A percentile compares a stretch with the other conserved stretches of the same genome.
These are phyloP conservation scores for Macrotrachela quadricornifera DNA, from an alignment of 1,140 invertebrate species.

Conservation along the genomic window DNA sequence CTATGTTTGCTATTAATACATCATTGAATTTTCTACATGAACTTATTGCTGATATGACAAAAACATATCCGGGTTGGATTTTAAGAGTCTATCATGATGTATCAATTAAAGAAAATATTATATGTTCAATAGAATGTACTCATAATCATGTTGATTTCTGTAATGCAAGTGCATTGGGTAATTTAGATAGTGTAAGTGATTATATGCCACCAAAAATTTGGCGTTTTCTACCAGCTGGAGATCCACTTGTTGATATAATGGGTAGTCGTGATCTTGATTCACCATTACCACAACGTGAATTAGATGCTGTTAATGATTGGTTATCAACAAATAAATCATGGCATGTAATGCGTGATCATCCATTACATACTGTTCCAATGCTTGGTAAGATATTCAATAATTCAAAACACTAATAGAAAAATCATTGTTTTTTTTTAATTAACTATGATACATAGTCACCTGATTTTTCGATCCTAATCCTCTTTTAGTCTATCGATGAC, in stretches of 20 bases:
- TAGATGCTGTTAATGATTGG: neutral
- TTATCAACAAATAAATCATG: neutral
- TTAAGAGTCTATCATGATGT: constrained; percentile 2
- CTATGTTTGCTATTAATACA: too few species aligned
- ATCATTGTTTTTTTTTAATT: too few species aligned
- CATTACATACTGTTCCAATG: neutral
- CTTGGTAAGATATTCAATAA: constrained; percentile 2
- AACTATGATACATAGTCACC: too few species aligned
- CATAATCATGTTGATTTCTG: neutral
- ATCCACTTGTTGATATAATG: neutral
- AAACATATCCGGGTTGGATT: neutral
- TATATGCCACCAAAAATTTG: constrained; percentile 4
- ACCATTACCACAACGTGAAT: neutral
- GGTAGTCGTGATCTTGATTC: constrained; percentile 1
- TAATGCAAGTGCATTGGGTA: neutral
- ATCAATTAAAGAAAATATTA: neutral
- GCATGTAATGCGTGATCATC: neutral
- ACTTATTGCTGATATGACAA: too few species aligned
- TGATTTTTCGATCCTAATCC: too few species aligned
- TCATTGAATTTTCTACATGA: too few species aligned
- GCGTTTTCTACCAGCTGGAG: neutral
- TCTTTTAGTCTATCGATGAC: too few species aligned
- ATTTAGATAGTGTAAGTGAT: neutral
- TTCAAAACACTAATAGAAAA: too few species aligned
- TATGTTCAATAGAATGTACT: neutral